Percentiles rank a stretch among this genome's conserved stretches.
phyloP scores from a whole-genome alignment of 2,797 vertebrate genomes.

The Basileuterus tristriatus region DNA sequence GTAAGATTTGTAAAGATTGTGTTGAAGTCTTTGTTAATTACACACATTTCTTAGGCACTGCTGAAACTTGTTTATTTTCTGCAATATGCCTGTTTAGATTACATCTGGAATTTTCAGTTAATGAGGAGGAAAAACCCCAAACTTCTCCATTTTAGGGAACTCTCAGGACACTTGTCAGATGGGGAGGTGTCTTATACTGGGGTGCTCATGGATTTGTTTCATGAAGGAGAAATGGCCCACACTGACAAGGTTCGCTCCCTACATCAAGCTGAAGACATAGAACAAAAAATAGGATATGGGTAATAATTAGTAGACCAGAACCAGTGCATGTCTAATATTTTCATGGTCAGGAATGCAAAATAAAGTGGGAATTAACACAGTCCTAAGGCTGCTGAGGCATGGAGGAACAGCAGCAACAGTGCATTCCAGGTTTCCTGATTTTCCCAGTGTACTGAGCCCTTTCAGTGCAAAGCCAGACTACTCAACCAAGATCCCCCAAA shows the following conservation, averaged over 20 bases:
- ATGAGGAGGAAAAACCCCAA: neutral
- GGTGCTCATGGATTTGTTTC: neutral
- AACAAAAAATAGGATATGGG: neutral
- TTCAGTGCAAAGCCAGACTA: neutral
- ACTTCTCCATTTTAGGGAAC: neutral
- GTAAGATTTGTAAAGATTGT: neutral
- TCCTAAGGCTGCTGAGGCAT: neutral
- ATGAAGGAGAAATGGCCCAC: neutral
- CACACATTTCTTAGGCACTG: neutral
- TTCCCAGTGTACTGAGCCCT: neutral
- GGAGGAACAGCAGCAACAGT: neutral
- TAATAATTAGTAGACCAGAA: neutral
- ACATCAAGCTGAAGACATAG: neutral
- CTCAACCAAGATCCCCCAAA: neutral
- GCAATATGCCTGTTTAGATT: neutral
- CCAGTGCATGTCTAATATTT: neutral
- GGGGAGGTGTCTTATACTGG: neutral
- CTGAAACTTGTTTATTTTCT: neutral
- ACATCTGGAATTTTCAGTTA: neutral
- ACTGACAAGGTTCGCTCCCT: neutral
- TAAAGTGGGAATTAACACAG: neutral
- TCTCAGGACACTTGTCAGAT: neutral
- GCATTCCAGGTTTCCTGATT: neutral
- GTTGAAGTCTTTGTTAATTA: neutral
- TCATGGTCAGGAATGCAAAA: neutral